These are phyloP conservation scores for Cyclopterus lumpus DNA, from an alignment of 2,797 vertebrate genomes.

Conservation along the genomic window DNA sequence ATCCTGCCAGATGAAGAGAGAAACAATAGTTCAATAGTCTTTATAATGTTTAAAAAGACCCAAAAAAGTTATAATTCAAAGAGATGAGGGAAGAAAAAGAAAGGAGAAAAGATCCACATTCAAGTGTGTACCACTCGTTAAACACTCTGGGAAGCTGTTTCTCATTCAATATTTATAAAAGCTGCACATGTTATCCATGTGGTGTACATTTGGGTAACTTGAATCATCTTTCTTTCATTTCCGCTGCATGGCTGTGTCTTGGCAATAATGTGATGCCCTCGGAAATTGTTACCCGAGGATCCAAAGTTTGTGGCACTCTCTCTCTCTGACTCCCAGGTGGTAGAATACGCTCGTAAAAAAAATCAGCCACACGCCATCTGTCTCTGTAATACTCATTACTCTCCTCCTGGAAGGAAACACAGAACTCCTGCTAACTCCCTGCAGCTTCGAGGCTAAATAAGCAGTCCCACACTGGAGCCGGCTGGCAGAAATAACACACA, in stretches of 20 bases:
- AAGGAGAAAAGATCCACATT: constrained; percentile 1
- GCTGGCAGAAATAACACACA: constrained; percentile 11
- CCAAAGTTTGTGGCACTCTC: constrained; percentile 25
- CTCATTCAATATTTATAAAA: constrained; percentile 38
- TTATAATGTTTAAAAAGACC: not conserved
- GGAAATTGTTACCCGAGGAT: constrained; percentile 53
- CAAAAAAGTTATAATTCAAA: not conserved
- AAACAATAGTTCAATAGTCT: not conserved
- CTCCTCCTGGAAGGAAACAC: constrained; percentile 20
- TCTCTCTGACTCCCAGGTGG: constrained; percentile 39
- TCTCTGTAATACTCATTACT: constrained; percentile 55
- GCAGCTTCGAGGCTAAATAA: constrained; percentile 41
- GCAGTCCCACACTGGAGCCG: constrained; percentile 13
- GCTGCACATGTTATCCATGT: constrained; percentile 1
- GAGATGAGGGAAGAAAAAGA: not conserved
- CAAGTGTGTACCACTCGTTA: not conserved
- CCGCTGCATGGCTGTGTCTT: not conserved
- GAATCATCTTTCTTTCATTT: constrained; percentile 33
- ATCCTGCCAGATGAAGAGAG: not conserved
- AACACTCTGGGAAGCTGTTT: constrained; percentile 22
- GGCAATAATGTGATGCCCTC: constrained; percentile 58
- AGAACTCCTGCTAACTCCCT: constrained; percentile 38
- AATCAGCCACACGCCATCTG: constrained; percentile 49
- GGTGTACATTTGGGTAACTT: constrained; percentile 10
- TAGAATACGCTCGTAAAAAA: constrained; percentile 17